Percentiles rank a stretch among this genome's conserved stretches.
These are phyloP conservation scores for Glossophaga mutica DNA, from an alignment of 2,797 vertebrate species.

Conservation along the genomic window DNA sequence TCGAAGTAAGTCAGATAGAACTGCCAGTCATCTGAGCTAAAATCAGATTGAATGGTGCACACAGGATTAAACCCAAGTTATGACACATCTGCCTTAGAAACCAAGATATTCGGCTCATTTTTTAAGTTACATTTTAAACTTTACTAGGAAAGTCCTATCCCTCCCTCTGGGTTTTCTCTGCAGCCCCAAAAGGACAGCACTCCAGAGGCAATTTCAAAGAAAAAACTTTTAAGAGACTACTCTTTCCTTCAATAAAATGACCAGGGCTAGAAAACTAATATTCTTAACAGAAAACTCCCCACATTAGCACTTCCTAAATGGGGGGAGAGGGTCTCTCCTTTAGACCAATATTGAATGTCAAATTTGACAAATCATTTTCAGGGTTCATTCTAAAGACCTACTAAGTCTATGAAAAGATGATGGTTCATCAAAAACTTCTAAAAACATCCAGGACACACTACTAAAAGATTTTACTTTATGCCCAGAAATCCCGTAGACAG, in stretches of 20 bases:
- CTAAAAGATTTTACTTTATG: background rate
- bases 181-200: background rate
- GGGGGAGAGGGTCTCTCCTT: background rate
- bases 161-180: background rate
- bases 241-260: constrained; percentile 17
- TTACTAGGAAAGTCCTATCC: background rate
- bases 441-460: background rate
- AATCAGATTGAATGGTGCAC: constrained; percentile 75
- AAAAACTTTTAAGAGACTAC: background rate
- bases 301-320: background rate
- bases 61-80: constrained; percentile 58
- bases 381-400: background rate
- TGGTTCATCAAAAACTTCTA: background rate
- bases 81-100: constrained; percentile 23
- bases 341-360: background rate
- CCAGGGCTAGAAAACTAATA: background rate
- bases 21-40: constrained; percentile 98
- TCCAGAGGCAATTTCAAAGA: background rate
- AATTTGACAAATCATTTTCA: background rate
- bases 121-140: background rate
- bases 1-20: constrained; percentile 96
- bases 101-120: background rate
- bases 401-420: background rate
- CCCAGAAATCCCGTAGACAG: background rate
- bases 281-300: background rate